Percentiles rank a stretch among this genome's conserved stretches.
Conservation (phyloP, 2,797 vertebrate genomes). For the Megaceryle alcyon region DNA sequence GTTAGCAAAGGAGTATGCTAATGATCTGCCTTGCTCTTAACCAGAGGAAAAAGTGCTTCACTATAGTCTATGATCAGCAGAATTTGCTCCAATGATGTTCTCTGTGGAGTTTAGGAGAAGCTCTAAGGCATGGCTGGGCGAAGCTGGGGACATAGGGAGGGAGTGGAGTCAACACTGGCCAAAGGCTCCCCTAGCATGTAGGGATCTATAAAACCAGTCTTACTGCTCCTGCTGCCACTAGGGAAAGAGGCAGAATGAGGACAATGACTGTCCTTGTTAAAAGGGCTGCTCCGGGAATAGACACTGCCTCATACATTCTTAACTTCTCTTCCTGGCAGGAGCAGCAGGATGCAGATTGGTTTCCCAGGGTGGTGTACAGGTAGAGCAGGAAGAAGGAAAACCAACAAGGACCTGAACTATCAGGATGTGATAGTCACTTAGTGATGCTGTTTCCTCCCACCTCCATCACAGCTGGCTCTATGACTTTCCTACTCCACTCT, state of each 20-base stretch:
- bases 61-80: neutral
- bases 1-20: neutral
- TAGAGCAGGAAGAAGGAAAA: neutral
- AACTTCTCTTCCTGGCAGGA: neutral
- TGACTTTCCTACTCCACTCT: neutral
- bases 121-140: neutral
- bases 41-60: neutral
- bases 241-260: neutral
- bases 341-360: neutral
- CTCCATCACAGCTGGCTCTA: neutral
- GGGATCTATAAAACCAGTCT: neutral
- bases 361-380: neutral
- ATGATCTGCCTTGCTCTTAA: neutral
- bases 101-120: neutral
- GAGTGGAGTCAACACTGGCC: neutral
- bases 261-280: neutral
- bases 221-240: neutral
- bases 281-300: neutral
- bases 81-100: neutral
- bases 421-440: neutral
- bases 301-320: neutral
- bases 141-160: neutral
- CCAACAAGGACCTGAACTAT: neutral
- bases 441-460: neutral
- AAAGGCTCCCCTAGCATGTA: neutral